A percentile compares a stretch with the other conserved stretches of the same genome.
Conservation (phyloP, 2,113 vertebrate species). For the Ceyx margarethae region DNA sequence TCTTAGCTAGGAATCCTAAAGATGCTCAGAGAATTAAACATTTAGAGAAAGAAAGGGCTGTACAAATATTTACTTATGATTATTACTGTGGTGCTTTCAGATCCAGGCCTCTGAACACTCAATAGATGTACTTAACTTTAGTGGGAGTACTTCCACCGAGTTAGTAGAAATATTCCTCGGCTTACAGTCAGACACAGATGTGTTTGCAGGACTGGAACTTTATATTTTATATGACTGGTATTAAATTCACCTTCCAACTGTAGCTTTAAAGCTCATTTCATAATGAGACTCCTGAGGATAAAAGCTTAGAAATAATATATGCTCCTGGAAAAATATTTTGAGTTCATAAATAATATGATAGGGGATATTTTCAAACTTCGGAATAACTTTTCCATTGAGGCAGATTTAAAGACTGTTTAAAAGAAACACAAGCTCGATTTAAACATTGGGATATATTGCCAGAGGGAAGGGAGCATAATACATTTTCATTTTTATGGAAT, state of each 20-base stretch:
- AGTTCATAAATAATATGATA: conserved; percentile 55
- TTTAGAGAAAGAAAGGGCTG: conserved; percentile 59
- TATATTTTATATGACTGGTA: conserved; percentile 19
- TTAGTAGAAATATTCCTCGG: conserved; percentile 5
- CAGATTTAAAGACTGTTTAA: conserved; percentile 46
- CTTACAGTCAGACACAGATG: conserved; percentile 24
- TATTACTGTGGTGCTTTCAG: conserved; percentile 57
- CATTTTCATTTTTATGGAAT: conserved; percentile 33
- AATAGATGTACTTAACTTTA: conserved; percentile 26
- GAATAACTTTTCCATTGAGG: conserved; percentile 50
- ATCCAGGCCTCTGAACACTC: conserved; percentile 36
- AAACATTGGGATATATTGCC: conserved; percentile 39
- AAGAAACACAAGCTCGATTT: conserved; percentile 52
- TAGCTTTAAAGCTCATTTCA: conserved; percentile 31
- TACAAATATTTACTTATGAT: conserved; percentile 70
- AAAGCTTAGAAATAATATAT: conserved; percentile 53
- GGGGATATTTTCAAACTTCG: conserved; percentile 57
- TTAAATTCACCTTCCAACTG: conserved; percentile 51
- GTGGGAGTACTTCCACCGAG: conserved; percentile 17
- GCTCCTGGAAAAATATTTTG: conserved; percentile 56
- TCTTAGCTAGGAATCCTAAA: conserved; percentile 59
- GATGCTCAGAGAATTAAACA: conserved; percentile 61
- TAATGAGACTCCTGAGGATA: conserved; percentile 34
- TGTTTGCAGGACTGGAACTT: conserved; percentile 17
- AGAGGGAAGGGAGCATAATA: conserved; percentile 5